phyloP scores from a whole-genome alignment of 2,797 vertebrate genomes.

The Mallotus villosus region DNA sequence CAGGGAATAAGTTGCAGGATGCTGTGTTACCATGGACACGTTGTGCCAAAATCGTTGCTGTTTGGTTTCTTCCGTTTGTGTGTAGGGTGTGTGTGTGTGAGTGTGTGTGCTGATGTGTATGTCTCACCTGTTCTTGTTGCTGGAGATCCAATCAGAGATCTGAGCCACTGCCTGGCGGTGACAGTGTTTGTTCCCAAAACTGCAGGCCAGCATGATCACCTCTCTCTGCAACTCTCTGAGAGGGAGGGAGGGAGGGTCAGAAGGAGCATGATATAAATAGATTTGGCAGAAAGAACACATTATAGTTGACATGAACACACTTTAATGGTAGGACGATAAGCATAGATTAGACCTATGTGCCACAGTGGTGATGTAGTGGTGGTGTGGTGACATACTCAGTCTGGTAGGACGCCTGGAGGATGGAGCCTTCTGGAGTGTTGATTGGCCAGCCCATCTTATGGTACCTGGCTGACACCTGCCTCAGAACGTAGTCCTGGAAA shows the following conservation, averaged over 20 bases:
- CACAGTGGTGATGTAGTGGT: background rate
- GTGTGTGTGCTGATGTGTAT: background rate
- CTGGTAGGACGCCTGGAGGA: constrained; percentile 89
- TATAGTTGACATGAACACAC: background rate
- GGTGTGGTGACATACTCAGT: constrained; percentile 79
- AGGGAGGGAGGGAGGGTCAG: background rate
- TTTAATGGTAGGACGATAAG: no score
- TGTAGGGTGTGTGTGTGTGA: constrained; percentile 1
- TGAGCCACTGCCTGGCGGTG: constrained; percentile 91
- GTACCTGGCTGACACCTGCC: constrained; percentile 91
- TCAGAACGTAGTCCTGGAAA: constrained; percentile 90
- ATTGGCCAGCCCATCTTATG: constrained; percentile 93
- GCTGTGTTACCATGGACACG: constrained; percentile 41
- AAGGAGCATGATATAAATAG: background rate
- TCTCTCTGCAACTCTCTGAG: constrained; percentile 89
- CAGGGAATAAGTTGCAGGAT: constrained; percentile 18
- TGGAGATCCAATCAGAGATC: constrained; percentile 98
- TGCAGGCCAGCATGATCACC: constrained; percentile 95
- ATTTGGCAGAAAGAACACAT: background rate
- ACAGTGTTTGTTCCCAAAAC: constrained; percentile 96
- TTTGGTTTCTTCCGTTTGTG: background rate
- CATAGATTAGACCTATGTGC: background rate
- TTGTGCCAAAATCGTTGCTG: no score
- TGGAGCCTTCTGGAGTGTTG: constrained; percentile 80
- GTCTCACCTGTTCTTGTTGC: constrained; percentile 92